Evolutionary conservation across 35 echinoderm and acorn worm species (phyloP).

Genomic region (Apostichopus californicus): DNA sequence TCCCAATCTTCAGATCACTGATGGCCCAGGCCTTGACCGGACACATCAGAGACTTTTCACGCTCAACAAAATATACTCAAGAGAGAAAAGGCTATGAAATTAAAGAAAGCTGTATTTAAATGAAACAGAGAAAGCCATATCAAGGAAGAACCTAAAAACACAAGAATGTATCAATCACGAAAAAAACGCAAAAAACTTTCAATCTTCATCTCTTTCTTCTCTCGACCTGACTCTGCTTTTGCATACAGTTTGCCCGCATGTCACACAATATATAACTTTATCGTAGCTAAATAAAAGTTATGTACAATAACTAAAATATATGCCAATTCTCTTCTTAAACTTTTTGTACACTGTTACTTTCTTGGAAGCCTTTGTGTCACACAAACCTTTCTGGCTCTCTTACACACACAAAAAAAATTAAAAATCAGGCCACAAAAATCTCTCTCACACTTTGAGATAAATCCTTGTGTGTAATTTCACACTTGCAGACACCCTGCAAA

Average conservation of each 20-base stretch:
- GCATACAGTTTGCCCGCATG: neutral
- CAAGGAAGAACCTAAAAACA: neutral
- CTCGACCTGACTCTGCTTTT: neutral
- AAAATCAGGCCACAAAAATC: no score
- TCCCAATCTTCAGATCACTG: no score
- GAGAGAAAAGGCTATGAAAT: no score
- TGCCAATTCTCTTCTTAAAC: neutral
- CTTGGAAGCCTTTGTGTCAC: constrained; percentile 2
- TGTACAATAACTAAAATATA: constrained; percentile 6
- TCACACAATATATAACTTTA: neutral
- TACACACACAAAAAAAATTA: no score
- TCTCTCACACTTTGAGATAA: no score
- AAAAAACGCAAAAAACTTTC: neutral
- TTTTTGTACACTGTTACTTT: neutral
- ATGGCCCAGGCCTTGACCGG: no score
- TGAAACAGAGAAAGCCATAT: neutral
- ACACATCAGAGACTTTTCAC: no score
- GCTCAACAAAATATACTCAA: no score
- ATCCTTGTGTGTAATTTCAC: no score
- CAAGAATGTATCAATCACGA: neutral
- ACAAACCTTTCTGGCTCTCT: neutral
- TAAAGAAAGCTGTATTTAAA: no score
- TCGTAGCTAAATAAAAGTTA: constrained; percentile 1
- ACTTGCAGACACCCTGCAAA: no score
- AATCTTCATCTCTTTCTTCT: neutral